These are phyloP conservation scores for Mormyrus hasselquistii DNA, from an alignment of 2,797 vertebrate species.

Conservation along the genomic window DNA sequence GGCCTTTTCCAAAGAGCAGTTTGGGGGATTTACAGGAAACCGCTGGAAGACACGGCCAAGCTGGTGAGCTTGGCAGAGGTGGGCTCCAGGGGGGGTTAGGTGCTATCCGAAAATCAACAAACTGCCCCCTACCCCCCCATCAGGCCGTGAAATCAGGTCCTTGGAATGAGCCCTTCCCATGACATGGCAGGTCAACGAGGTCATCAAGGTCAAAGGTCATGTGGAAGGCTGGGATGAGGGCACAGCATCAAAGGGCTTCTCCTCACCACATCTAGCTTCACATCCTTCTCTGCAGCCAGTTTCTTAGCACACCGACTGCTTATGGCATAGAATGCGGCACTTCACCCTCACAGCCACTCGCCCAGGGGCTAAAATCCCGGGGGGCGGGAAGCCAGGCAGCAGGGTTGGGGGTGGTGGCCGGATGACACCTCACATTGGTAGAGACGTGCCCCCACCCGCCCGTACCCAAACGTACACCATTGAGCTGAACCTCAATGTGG, in stretches of 20 bases:
- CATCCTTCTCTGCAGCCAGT: neutral
- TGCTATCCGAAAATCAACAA: neutral
- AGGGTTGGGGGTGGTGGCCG: neutral
- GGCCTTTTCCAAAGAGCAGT: constrained; percentile 8
- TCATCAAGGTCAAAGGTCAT: neutral
- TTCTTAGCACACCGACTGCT: neutral
- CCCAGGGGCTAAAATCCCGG: neutral
- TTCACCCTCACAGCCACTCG: neutral
- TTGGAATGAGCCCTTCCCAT: neutral
- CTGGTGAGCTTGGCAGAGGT: neutral
- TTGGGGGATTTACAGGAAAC: constrained; percentile 21
- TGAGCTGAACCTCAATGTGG: neutral
- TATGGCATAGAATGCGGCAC: neutral
- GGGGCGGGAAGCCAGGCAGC: neutral
- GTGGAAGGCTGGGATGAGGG: neutral
- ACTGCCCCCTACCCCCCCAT: neutral
- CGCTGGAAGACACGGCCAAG: neutral
- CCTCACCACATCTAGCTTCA: neutral
- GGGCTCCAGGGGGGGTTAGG: neutral
- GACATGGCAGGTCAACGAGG: neutral
- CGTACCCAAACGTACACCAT: neutral
- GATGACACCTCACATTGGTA: neutral
- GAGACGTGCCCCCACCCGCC: no score
- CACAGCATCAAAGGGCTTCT: neutral
- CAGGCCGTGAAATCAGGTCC: neutral